These are phyloP conservation scores for Pseudochaenichthys georgianus DNA, from an alignment of 2,797 vertebrate species.

Conservation along the genomic window DNA sequence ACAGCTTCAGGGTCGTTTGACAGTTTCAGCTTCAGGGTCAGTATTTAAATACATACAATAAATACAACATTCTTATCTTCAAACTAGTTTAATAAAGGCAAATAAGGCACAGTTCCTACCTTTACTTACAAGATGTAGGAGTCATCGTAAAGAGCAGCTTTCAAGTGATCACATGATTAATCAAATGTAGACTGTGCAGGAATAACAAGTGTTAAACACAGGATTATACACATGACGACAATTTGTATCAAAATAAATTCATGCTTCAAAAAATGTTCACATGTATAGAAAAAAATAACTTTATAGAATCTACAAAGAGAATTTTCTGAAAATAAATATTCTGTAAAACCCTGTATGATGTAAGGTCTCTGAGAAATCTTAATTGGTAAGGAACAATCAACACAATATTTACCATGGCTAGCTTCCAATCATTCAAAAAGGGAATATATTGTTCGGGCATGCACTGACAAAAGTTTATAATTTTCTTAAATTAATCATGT, in stretches of 20 bases:
- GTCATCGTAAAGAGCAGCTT: not conserved
- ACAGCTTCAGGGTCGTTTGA: too few species aligned
- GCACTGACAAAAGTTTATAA: not conserved
- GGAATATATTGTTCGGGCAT: not conserved
- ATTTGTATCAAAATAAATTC: rapidly evolving
- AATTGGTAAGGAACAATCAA: not conserved
- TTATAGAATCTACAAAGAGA: not conserved
- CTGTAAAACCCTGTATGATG: too few species aligned
- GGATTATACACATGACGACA: not conserved
- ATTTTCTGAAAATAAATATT: not conserved
- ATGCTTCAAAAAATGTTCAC: not conserved
- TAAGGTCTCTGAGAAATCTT: not conserved
- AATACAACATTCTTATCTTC: too few species aligned
- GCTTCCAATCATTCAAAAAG: not conserved
- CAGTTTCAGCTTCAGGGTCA: too few species aligned
- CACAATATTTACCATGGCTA: not conserved
- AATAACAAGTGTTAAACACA: not conserved
- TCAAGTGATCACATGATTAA: not conserved
- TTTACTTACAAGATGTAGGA: not conserved
- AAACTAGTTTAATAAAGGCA: too few species aligned
- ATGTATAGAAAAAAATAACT: too few species aligned
- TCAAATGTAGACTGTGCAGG: not conserved
- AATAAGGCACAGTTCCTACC: too few species aligned
- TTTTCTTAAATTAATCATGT: not conserved
- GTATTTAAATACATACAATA: too few species aligned